These are phyloP conservation scores for Scylla paramamosain DNA, from an alignment of 1,140 invertebrate species.

Conservation along the genomic window DNA sequence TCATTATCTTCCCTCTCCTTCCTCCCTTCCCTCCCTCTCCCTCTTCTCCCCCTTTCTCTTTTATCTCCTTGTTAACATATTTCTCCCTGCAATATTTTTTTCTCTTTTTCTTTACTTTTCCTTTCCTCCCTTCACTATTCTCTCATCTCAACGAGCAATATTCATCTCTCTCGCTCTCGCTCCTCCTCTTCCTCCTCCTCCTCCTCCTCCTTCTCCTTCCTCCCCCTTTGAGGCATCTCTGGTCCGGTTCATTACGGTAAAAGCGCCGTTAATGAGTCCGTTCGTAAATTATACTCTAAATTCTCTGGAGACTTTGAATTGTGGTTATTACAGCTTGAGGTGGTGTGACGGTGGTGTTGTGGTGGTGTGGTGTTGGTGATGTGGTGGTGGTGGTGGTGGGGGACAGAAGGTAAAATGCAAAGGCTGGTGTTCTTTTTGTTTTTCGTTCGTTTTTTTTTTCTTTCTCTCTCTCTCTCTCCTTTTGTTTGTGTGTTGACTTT, in stretches of 20 bases:
- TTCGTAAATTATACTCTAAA: conserved; percentile 70
- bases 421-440: not conserved
- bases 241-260: conserved; percentile 65
- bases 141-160: not conserved
- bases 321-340: conserved; percentile 58
- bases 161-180: not conserved
- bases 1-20: conserved; percentile 2
- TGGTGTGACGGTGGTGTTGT: conserved; percentile 32
- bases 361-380: not conserved
- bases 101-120: not conserved
- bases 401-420: not conserved
- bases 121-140: not conserved
- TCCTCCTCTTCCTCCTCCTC: not conserved
- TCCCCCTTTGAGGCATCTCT: not conserved
- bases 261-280: conserved; percentile 63
- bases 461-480: not conserved
- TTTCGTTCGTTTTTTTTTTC: not conserved
- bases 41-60: not conserved
- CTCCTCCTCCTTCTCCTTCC: not conserved
- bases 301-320: conserved; percentile 66
- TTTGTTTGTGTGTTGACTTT: not conserved
- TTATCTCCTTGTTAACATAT: not conserved
- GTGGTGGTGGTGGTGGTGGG: not conserved
- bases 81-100: not conserved
- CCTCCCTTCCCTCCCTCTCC: not conserved